Base-by-base conservation (phyloP, 2,797 vertebrate genomes). In the Peromyscus aztecus region DNA sequence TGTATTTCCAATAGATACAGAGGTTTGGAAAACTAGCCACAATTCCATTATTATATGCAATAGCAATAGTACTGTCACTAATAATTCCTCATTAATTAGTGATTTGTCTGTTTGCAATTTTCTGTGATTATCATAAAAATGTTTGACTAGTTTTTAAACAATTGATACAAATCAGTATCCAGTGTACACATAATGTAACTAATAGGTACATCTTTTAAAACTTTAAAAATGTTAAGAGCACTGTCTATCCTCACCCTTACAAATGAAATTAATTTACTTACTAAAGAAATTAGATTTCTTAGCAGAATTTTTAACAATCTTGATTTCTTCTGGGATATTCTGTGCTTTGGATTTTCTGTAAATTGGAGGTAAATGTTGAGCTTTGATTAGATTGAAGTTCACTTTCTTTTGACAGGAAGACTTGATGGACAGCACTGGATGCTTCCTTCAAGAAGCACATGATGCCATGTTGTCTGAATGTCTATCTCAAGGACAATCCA, bases 91-190 rank as follows among this genome's bases (percentile, higher is more conserved):
- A 75, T 43, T 75, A 63, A 82, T 91, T 89, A 82, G 69, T 76
- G 88, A 69, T 43, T n/a, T 31, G 34, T 69, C 43, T 82, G 21
- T 84, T 31, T 75, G 24, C 13, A 77, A n/a, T 84, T 94, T 96
- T 77, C 57, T 80, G 34, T 94, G 82, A 93, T 94, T 89, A 86
- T 85, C 43, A 92, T 49, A 91, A 92, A 94, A 80, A 88, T 75
- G 7, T 92, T 65, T 92, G 55, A 19, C 49, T 19, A 17, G 59
- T n/a, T 40, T 49, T 1, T 14, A 73, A 81, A 37, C 1, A 6
- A 34, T 29, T 59, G 6, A 13, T 89, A 85, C 29, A 76, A 85
- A 85, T 93, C 11, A 40, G 11, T 78, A 83, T 93, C 23, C 67
- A 94, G 61, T 57, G 19, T 84, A 14, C 75, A 73, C n/a, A 52